These are phyloP conservation scores for Tokudaia tokunoshimensis DNA, from an alignment of 2,797 vertebrate species.

Conservation along the genomic window DNA sequence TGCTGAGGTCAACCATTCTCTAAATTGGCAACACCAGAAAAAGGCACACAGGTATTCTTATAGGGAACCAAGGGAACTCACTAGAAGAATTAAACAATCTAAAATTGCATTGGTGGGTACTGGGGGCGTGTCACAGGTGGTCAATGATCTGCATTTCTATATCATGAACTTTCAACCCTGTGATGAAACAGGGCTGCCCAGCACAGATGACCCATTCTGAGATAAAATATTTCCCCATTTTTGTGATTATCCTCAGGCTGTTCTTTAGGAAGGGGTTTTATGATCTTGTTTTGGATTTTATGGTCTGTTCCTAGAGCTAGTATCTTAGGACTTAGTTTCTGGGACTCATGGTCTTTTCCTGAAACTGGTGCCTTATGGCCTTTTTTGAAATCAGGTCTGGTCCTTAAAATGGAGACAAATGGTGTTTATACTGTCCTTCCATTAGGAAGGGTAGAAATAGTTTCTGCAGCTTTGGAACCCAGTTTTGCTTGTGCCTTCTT, in stretches of 20 bases:
- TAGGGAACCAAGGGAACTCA: not conserved
- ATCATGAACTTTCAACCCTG: not conserved
- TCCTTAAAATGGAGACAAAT: not conserved
- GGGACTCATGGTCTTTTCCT: not conserved
- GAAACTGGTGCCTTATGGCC: not conserved
- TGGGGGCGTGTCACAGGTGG: not conserved
- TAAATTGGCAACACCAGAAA: not conserved
- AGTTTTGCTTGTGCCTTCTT: not conserved
- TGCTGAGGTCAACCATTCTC: not conserved
- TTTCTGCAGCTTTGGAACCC: not conserved
- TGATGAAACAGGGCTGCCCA: not conserved
- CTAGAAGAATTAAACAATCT: not conserved
- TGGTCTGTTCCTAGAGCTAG: no score
- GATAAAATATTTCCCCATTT: not conserved
- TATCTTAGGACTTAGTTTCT: no score
- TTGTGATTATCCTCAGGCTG: not conserved
- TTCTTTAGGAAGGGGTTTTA: not conserved
- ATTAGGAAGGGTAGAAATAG: not conserved
- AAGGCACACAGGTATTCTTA: not conserved
- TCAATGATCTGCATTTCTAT: not conserved
- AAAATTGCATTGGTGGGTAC: not conserved
- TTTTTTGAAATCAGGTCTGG: not conserved
- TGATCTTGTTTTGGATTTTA: not conserved
- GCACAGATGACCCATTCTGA: not conserved
- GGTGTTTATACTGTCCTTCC: not conserved